Percentiles rank a stretch among this genome's conserved stretches.
phyloP scores from a whole-genome alignment of 2,888 invertebrate genomes.

The Dynastes grantii region DNA sequence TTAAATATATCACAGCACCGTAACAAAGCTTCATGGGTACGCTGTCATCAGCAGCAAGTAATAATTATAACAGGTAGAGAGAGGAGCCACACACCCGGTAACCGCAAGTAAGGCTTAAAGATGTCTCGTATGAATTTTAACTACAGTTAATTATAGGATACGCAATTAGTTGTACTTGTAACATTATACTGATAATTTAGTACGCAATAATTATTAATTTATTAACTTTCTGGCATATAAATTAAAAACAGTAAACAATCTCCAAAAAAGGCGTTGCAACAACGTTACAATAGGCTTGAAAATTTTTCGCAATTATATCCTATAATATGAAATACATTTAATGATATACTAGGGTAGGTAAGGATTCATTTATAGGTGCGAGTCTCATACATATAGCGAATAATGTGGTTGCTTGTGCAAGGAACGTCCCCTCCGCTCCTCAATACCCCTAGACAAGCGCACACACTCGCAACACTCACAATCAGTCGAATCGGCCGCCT shows the following conservation, averaged over 20 bases:
- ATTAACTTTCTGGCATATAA: slow-evolving; percentile 34
- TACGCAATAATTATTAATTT: slow-evolving; percentile 44
- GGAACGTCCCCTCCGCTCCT: no score
- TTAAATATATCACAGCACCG: slow-evolving; percentile 10
- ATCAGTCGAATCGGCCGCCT: no score
- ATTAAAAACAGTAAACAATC: slow-evolving; percentile 50
- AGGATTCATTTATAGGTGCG: no score
- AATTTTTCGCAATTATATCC: neutral
- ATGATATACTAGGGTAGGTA: no score
- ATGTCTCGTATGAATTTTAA: slow-evolving; percentile 48
- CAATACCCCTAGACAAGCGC: no score
- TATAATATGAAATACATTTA: no score
- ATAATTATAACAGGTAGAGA: slow-evolving; percentile 40
- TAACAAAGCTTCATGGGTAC: slow-evolving; percentile 13
- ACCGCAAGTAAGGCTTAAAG: slow-evolving; percentile 33
- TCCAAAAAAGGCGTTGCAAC: slow-evolving; percentile 30
- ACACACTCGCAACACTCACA: no score
- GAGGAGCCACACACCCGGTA: slow-evolving; percentile 23
- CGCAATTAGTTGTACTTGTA: slow-evolving; percentile 43
- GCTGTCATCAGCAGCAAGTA: slow-evolving; percentile 10
- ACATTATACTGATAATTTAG: slow-evolving; percentile 47
- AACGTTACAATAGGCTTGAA: neutral
- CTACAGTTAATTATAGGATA: slow-evolving; percentile 41
- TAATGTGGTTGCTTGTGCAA: no score
- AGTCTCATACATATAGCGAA: no score